A percentile compares a stretch with the other conserved stretches of the same genome.
These are phyloP conservation scores for Pongo abelii DNA, from an alignment of 2,113 vertebrate species.

Conservation along the genomic window DNA sequence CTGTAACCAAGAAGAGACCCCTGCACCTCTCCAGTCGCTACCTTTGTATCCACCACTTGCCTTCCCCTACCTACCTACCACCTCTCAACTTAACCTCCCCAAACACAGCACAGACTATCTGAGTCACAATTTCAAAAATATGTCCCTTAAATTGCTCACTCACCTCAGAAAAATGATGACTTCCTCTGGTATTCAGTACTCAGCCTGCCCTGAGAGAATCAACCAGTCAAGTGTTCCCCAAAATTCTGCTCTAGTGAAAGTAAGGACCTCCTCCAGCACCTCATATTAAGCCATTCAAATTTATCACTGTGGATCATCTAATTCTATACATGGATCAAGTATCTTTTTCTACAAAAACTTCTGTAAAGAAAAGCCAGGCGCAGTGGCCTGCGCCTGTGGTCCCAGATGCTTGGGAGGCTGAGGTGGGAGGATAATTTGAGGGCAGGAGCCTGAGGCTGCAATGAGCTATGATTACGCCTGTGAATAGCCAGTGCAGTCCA, in stretches of 20 bases:
- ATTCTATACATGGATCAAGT: neutral
- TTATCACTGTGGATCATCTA: neutral
- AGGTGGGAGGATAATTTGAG: neutral
- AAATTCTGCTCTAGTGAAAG: neutral
- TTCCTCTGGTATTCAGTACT: rapidly evolving
- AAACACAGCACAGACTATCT: neutral
- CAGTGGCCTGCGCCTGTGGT: neutral
- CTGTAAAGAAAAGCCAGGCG: neutral
- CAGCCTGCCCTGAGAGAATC: neutral
- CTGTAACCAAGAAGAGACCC: rapidly evolving
- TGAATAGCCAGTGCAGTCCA: neutral
- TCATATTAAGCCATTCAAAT: neutral
- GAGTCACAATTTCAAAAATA: neutral
- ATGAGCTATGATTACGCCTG: neutral
- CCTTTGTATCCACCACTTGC: neutral
- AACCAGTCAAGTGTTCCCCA: neutral
- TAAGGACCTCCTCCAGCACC: neutral
- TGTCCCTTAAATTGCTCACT: neutral
- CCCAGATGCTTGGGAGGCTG: neutral
- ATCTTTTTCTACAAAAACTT: neutral
- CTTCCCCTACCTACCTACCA: neutral
- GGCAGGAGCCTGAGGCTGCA: neutral
- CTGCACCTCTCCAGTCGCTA: neutral
- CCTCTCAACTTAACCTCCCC: neutral
- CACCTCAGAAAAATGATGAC: neutral